Base-by-base conservation (phyloP, 2,113 vertebrate species). In the Corythaixoides concolor region DNA sequence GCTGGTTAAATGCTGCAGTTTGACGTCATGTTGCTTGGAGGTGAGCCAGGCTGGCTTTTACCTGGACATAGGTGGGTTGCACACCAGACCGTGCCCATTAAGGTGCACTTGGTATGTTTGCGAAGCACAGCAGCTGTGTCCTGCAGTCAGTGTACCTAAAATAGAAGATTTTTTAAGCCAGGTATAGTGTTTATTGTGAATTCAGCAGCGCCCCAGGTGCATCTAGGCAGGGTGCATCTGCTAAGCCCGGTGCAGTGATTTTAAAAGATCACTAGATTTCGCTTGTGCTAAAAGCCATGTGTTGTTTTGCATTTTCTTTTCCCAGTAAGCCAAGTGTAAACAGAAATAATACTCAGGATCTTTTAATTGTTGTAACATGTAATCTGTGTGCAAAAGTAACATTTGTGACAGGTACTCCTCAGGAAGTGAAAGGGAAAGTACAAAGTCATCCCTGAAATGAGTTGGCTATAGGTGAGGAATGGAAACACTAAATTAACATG, bases 211-310 rank as follows among this genome's bases (percentile, higher is more conserved):
- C 49, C 76, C 69, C 94, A 93, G 93, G 95, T 93, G 81, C 6
- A 2, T 23, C 74, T 56, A 79, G 70, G 81, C 85, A 55, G 85
- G 89, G 49, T 91, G 85, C 91, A 93, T 91, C 95, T 96, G 85
- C 58, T 85, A 85, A 94, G 62, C 59, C 53, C 47, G 60, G 82
- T 88, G 63, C 74, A 76, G 50, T 20, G 67, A 74, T 95, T 96
- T 94, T 88, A 74, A 77, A 93, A 73, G 75, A 85, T 83, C 82
- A 27, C 47, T 80, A 72, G 85, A 73, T 93, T 96, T 91, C 91
- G 58, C 75, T 80, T 73, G 67, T 76, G 63, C 55, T 91, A 88
- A 93, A 85, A 16, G 55, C 45, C 77, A 19, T 17, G 74, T 77
- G 84, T 70, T 95, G 69, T 85, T 81, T 30, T n/a, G 37, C 49